These are phyloP conservation scores for Congeria kusceri DNA, from an alignment of 2,888 invertebrate genomes.

Conservation along the genomic window DNA sequence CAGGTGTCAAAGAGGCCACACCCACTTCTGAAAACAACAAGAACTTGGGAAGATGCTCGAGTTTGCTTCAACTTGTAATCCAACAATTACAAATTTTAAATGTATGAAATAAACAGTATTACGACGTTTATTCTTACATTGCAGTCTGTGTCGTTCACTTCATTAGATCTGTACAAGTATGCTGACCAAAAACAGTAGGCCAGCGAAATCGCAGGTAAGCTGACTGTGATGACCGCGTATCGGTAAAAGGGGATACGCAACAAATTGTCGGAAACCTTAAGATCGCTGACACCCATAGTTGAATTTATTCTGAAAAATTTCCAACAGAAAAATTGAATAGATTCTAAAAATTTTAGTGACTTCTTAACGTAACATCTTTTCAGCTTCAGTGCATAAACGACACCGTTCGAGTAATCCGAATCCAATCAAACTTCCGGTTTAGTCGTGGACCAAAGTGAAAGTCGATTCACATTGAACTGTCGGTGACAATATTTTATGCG, in stretches of 20 bases:
- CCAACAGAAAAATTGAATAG: too few relatives aligned
- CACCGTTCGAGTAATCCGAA: too few relatives aligned
- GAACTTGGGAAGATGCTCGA: not conserved
- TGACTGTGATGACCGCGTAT: constrained; percentile 93
- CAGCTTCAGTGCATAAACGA: not conserved
- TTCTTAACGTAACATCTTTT: not conserved
- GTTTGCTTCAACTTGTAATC: too few relatives aligned
- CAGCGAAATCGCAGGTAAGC: constrained; percentile 93
- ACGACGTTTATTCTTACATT: constrained; percentile 89
- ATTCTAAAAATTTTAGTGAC: too few relatives aligned
- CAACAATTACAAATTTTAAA: too few relatives aligned
- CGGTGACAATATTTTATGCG: too few relatives aligned
- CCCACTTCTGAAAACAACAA: constrained; percentile 1
- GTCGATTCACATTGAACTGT: too few relatives aligned
- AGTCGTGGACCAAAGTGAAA: too few relatives aligned
- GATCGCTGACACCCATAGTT: constrained; percentile 24
- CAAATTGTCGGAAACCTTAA: constrained; percentile 84
- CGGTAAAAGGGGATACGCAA: constrained; percentile 85
- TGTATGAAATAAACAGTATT: too few relatives aligned
- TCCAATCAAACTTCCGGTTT: too few relatives aligned
- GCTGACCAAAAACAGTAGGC: constrained; percentile 95
- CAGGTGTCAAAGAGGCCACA: constrained; percentile 5
- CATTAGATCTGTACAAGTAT: constrained; percentile 95
- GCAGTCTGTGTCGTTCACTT: constrained; percentile 97
- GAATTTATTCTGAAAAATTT: too few relatives aligned